A percentile compares a stretch with the other conserved stretches of the same genome.
Evolutionary conservation across 23 tunicate genomes (phyloP).

Genomic region (Ascidia mentula): DNA sequence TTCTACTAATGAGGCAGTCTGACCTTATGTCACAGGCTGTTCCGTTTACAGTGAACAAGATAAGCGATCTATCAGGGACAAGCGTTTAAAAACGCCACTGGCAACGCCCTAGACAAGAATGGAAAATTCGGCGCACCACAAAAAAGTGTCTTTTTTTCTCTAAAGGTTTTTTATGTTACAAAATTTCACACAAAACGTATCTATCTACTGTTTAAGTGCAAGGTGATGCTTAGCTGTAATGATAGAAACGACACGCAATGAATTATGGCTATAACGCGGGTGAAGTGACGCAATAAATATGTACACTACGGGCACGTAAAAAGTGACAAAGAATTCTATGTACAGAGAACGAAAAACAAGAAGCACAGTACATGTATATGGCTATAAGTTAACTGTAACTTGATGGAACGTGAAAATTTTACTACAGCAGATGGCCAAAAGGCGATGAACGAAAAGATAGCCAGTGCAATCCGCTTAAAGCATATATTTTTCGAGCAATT

Average conservation of each 20-base stretch:
- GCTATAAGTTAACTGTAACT: not conserved
- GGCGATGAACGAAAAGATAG: not conserved
- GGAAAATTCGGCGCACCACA: not conserved
- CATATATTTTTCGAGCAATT: no score
- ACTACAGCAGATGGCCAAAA: not conserved
- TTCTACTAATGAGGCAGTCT: constrained; percentile 15
- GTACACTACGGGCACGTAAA: not conserved
- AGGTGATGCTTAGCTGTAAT: not conserved
- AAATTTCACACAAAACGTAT: not conserved
- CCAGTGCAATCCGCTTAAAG: not conserved
- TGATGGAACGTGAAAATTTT: not conserved
- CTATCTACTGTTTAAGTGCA: constrained; percentile 9
- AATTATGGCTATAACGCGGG: not conserved
- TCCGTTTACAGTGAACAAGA: not conserved
- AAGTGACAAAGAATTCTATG: not conserved
- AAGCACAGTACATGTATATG: not conserved
- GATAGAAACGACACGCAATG: not conserved
- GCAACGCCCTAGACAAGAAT: no score
- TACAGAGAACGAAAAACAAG: not conserved
- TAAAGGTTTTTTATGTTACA: not conserved
- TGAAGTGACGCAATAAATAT: constrained; percentile 4
- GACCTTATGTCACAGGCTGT: constrained; percentile 7
- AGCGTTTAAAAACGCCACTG: not conserved
- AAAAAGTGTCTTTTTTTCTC: not conserved
- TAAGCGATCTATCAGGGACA: not conserved